Conservation (phyloP, 2,888 invertebrate genomes). For the Conops quadrifasciatus region DNA sequence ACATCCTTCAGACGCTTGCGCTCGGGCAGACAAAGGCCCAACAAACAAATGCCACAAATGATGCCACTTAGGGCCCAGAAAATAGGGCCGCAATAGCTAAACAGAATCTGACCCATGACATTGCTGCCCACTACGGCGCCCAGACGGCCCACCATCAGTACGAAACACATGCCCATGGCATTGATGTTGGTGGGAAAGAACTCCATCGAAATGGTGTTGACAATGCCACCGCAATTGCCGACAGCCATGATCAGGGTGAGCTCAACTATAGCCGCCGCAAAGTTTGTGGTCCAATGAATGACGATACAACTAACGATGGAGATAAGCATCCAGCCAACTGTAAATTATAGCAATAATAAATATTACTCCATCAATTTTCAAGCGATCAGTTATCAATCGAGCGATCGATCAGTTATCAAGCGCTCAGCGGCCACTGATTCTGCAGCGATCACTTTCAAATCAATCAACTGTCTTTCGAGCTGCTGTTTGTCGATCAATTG, state of each 20-base stretch:
- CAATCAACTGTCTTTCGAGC: too few species aligned
- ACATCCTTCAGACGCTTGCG: slow-evolving; percentile 35
- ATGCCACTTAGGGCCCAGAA: slow-evolving; percentile 51
- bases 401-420: too few species aligned
- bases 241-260: slow-evolving; percentile 69
- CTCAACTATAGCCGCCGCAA: slow-evolving; percentile 70
- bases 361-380: not conserved
- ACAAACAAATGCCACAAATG: slow-evolving; percentile 40
- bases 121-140: slow-evolving; percentile 61
- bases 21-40: slow-evolving; percentile 52
- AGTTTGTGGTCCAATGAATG: slow-evolving; percentile 70
- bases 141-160: slow-evolving; percentile 61
- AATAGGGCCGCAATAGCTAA: slow-evolving; percentile 50
- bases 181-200: slow-evolving; percentile 69
- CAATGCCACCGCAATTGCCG: slow-evolving; percentile 69
- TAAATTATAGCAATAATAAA: not conserved
- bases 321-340: slow-evolving; percentile 62
- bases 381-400: not conserved
- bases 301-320: slow-evolving; percentile 70
- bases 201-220: slow-evolving; percentile 70
- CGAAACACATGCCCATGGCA: slow-evolving; percentile 64
- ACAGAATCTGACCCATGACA: slow-evolving; percentile 53
- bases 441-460: too few species aligned
- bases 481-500: too few species aligned
- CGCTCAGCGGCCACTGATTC: too few species aligned